Evolutionary conservation across 2,797 vertebrate genomes (phyloP).

Genomic region (Neosilurus hyrtlii): DNA sequence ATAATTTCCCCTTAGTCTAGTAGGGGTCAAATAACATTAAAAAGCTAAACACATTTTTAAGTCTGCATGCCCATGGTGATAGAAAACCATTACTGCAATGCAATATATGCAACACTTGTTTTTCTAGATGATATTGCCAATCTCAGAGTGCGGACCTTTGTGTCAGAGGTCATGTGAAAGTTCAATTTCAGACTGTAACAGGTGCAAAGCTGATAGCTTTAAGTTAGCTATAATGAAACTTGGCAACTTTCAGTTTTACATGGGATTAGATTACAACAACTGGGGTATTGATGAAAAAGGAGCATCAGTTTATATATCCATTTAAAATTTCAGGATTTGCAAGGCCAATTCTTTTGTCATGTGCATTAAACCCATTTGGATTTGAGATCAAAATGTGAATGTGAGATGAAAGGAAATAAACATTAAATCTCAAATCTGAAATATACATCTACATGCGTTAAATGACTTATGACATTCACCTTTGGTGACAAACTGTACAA

Average conservation of each 20-base stretch:
- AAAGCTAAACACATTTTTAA: background rate
- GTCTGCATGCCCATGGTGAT: background rate
- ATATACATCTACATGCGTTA: background rate
- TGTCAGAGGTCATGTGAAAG: conserved; percentile 46
- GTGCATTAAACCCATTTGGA: background rate
- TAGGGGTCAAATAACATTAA: background rate
- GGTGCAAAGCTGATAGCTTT: conserved; percentile 67
- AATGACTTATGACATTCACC: background rate
- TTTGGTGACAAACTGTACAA: too few species aligned
- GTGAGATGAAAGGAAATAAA: background rate
- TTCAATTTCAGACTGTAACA: conserved; percentile 59
- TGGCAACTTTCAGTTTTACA: conserved; percentile 18
- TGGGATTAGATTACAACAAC: conserved; percentile 20
- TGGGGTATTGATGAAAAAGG: conserved; percentile 8
- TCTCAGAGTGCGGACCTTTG: conserved; percentile 32
- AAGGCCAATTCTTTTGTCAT: background rate
- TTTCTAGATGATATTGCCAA: conserved; percentile 50
- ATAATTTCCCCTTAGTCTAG: too few species aligned
- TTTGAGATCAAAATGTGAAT: background rate
- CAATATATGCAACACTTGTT: conserved; percentile 45
- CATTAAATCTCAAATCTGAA: background rate
- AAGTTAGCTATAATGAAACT: conserved; percentile 44
- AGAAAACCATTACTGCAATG: conserved; percentile 32
- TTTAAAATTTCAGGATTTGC: background rate
- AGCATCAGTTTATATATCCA: background rate